phyloP scores from a whole-genome alignment of 1,140 invertebrate species.

The Pseudachorutes palmiensis region DNA sequence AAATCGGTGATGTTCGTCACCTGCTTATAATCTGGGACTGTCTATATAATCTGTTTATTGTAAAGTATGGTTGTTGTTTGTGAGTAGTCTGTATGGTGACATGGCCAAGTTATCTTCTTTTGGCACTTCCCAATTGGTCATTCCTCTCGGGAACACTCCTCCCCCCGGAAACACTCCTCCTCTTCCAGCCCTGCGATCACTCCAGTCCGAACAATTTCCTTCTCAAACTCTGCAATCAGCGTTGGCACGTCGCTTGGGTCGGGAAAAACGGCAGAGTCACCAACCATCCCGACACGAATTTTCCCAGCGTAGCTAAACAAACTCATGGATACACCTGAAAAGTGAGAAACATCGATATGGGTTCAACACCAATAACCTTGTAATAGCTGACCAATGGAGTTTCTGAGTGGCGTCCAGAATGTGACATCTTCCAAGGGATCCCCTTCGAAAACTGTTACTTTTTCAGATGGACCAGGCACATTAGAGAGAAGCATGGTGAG shows the following conservation, averaged over 20 bases:
- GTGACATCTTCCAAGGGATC: conserved; percentile 27
- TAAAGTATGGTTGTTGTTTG: too few species aligned
- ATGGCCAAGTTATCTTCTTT: too few species aligned
- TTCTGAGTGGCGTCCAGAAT: conserved; percentile 28
- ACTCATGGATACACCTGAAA: conserved; percentile 24
- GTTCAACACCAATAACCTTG: neutral
- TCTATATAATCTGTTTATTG: too few species aligned
- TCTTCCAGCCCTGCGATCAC: conserved; percentile 1
- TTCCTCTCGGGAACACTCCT: too few species aligned
- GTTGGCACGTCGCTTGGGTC: conserved; percentile 11
- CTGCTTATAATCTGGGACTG: too few species aligned
- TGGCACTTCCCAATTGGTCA: too few species aligned
- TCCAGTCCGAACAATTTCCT: conserved; percentile 22
- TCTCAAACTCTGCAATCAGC: conserved; percentile 25
- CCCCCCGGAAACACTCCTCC: conserved; percentile 4
- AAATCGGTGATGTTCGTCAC: too few species aligned
- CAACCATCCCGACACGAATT: conserved; percentile 23
- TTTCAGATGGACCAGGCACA: conserved; percentile 30
- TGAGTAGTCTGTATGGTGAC: too few species aligned
- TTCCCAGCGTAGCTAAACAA: conserved; percentile 29
- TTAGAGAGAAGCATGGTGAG: conserved; percentile 26
- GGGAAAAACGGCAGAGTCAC: conserved; percentile 15
- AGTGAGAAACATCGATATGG: neutral
- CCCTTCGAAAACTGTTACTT: conserved; percentile 22
- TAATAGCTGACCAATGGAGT: conserved; percentile 17